Conservation (phyloP, 2,888 invertebrate genomes). For the Kryphioiulus occultus region DNA sequence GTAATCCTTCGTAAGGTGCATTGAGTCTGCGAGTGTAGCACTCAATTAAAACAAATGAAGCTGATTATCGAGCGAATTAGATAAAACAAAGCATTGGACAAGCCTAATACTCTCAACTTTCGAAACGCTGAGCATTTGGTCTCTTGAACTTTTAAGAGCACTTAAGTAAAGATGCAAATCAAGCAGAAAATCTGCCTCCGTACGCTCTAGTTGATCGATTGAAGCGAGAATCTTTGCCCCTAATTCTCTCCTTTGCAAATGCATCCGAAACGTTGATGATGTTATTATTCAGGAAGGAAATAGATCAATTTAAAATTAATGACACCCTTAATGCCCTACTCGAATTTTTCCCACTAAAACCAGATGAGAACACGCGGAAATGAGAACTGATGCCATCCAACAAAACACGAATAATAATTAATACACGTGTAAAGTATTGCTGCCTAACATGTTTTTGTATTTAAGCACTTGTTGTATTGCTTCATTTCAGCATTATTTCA, state of each 20-base stretch:
- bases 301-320: slow-evolving; percentile 13
- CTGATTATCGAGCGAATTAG: not conserved
- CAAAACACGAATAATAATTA: not conserved
- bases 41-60: not conserved
- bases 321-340: not conserved
- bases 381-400: not conserved
- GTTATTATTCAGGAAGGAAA: slow-evolving; percentile 27
- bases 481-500: too few relatives aligned
- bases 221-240: not conserved
- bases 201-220: not conserved
- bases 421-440: too few relatives aligned
- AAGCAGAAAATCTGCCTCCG: not conserved
- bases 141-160: not conserved
- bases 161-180: not conserved
- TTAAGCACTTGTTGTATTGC: too few relatives aligned
- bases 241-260: not conserved
- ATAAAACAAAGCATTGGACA: too few relatives aligned
- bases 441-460: too few relatives aligned
- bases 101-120: too few relatives aligned
- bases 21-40: too few relatives aligned
- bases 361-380: not conserved
- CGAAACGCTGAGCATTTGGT: not conserved
- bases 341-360: not conserved
- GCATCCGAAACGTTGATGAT: not conserved
- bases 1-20: too few relatives aligned